phyloP scores from a whole-genome alignment of 2,797 vertebrate species.

The Trematomus bernacchii region DNA sequence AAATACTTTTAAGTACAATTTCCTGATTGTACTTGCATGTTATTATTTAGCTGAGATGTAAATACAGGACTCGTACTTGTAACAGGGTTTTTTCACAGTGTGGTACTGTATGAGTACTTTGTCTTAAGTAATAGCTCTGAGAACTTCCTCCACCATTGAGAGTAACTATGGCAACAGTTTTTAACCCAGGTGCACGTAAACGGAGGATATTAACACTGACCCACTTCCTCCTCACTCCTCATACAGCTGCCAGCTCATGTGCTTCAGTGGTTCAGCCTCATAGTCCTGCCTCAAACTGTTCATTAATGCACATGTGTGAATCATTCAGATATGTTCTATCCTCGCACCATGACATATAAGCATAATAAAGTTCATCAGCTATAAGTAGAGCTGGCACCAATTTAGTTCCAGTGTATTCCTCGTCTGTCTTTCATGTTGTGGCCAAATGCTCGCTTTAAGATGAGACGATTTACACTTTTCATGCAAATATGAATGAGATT shows the following conservation, averaged over 20 bases:
- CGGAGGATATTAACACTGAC: constrained; percentile 33
- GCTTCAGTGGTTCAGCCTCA: constrained; percentile 20
- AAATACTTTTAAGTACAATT: background rate
- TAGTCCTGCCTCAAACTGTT: constrained; percentile 15
- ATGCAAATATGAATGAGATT: background rate
- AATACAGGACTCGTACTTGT: too few species aligned
- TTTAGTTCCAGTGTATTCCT: background rate
- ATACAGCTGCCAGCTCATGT: constrained; percentile 35
- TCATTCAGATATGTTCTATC: background rate
- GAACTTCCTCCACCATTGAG: background rate
- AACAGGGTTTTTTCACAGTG: background rate
- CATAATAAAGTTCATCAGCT: background rate
- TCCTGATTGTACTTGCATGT: background rate
- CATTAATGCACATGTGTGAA: constrained; percentile 20
- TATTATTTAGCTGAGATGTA: background rate
- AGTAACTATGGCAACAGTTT: constrained; percentile 46
- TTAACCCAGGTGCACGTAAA: constrained; percentile 36
- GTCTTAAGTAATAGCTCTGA: background rate
- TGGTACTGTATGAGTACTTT: background rate
- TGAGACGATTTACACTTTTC: background rate
- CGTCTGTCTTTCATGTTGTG: background rate
- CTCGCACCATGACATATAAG: background rate
- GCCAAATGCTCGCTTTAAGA: constrained; percentile 6
- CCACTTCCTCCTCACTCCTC: constrained; percentile 39
- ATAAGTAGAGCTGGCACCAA: background rate